A percentile compares a stretch with the other conserved stretches of the same genome.
Conservation (phyloP, 2,888 invertebrate genomes). For the Xestia xanthographa region DNA sequence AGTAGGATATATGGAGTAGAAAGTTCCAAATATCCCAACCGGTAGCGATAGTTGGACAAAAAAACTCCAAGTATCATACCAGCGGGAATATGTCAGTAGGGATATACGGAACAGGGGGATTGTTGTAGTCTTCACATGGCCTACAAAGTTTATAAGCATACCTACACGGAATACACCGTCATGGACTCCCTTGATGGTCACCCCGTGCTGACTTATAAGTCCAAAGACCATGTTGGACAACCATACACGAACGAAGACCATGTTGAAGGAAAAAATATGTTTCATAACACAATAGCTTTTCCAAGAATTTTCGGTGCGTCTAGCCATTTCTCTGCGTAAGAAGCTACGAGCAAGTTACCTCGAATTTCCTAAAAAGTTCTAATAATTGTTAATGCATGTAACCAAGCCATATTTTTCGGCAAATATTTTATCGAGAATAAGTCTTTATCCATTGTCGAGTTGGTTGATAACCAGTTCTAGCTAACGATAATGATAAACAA, state of each 20-base stretch:
- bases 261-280: neutral
- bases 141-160: neutral
- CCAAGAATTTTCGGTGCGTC: neutral
- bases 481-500: slow-evolving; percentile 21
- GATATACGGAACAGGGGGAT: too few species aligned
- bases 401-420: neutral
- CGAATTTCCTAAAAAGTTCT: neutral
- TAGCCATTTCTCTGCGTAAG: neutral
- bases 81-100: too few species aligned
- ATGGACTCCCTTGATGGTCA: neutral
- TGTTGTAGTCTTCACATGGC: neutral
- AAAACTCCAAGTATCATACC: too few species aligned
- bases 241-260: too few species aligned
- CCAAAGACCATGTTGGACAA: neutral
- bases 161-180: neutral
- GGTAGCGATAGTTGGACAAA: too few species aligned
- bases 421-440: neutral
- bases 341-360: neutral
- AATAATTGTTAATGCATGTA: neutral
- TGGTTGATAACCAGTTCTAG: slow-evolving; percentile 22
- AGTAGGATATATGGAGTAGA: too few species aligned
- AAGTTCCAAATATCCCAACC: too few species aligned
- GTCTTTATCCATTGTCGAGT: neutral
- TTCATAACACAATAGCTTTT: neutral
- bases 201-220: neutral